Evolutionary conservation across 2,888 invertebrate species (phyloP), one percentile per base, ranked within the genome.

Genomic region (Hirtodrosophila histrioides): DNA sequence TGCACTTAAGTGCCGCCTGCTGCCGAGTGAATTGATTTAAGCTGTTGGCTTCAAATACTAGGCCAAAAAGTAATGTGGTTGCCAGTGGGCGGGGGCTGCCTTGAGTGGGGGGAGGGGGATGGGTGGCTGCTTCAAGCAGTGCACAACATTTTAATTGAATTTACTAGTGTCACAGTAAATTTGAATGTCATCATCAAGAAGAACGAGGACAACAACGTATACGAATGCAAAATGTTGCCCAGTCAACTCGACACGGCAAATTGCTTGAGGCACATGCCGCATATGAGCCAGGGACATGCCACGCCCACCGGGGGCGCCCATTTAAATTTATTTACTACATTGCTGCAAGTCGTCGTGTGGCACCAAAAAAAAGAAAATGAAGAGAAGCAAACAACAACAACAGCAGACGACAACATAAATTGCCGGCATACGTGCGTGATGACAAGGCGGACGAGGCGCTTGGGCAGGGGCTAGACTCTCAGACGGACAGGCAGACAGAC

Each of bases 381-480:
- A 17, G 17, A 17, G 17, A 63, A 72, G 61, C 36, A 12, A 53
- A 54, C 39, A 27, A 27, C 27, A 27, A 27, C 3, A 53, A 64
- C 54, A 7, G 51, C 17, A 76, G 83, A 69, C 83, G 64, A 76
- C 76, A 74, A 72, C 80, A 86, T 81, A 86, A 86, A 81, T 85
- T 81, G 86, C 69, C 69, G 79, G 63, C 80, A 80, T 73, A 79
- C 86, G 81, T 86, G 81, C 83, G 77, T 80, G 81, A 83, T 82
- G 81, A 86, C 86, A 75, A 69, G 66, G 65, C 75, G 66, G 41
- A 31, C 27, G 27, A 27, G 27, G 27, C 27, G 27, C 4, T 27
- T 37, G 49, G 45, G 63, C 69, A 65, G 66, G 35, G 63, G 36
- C 67, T 56, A 58, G 60, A 63, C 58, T 12, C 7, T 1, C 33